Evolutionary conservation across 1,140 invertebrate genomes (phyloP), one percentile per base, ranked within the genome.

Genomic region (Drosophila quadrilineata): DNA sequence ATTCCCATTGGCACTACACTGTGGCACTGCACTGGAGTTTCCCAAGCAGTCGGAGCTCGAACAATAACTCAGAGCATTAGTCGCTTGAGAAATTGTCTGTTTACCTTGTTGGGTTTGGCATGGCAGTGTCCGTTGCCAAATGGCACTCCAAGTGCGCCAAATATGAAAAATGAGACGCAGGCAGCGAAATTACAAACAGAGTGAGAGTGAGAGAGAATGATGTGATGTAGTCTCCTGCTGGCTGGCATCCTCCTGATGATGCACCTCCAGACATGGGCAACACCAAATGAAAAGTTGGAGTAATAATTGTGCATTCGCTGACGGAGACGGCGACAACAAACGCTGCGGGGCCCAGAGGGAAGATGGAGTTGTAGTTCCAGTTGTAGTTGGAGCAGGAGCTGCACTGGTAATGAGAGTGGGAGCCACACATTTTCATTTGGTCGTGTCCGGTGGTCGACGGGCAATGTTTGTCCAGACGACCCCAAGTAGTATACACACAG

Each of bases 381-480:
- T n/a, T n/a, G n/a, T 16, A 2, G 40, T 22, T 43, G 12, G n/a
- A 43, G 40, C 10, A 19, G 36, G 10, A 33, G 31, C 3, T 10
- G 3, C 17, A 14, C 8, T 21, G 17, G 17, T 1, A n/a, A 1
- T 24, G 22, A 35, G 31, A 35, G 10, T 3, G 31, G 12, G 53
- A 43, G 45, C 70, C 70, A 77, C 77, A 84, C 79, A 85, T 84
- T 84, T 85, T 84, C 79, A 85, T 84, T 84, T 79, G 77, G 79
- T 76, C 77, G 74, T 82, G 77, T 82, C 77, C 77, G 77, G 77
- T 77, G 33, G 69, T 53, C 71, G 76, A 68, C 71, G 63, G 73
- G 33, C 71, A 84, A 77, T 82, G 82, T 88, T 88, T 88, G 77
- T 84, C 77, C 87, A 88, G 87, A 88, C 87, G 71, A 88, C 86